phyloP scores from a whole-genome alignment of 2,113 vertebrate species.

The Sciurus niger region DNA sequence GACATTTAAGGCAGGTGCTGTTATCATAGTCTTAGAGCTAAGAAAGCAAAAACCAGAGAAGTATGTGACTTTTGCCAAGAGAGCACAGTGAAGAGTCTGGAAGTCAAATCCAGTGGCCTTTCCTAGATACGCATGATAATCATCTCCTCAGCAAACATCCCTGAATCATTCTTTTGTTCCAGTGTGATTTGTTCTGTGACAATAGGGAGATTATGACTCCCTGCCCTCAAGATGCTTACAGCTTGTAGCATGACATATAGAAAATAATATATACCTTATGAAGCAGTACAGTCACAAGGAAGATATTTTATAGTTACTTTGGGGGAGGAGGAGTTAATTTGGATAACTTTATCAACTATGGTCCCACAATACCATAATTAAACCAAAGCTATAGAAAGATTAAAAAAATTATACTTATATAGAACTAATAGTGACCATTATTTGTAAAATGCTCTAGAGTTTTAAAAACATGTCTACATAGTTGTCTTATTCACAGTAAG shows the following conservation, averaged over 20 bases:
- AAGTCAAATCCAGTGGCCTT: background rate
- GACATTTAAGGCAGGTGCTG: background rate
- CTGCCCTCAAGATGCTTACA: background rate
- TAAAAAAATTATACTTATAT: background rate
- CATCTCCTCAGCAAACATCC: background rate
- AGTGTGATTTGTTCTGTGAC: background rate
- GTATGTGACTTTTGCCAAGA: background rate
- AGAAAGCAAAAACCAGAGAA: background rate
- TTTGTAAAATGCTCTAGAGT: background rate
- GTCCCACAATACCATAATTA: background rate
- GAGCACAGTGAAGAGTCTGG: background rate
- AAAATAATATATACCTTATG: background rate
- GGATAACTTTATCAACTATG: background rate
- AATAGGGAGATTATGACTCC: background rate
- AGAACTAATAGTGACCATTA: background rate
- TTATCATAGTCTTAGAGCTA: background rate
- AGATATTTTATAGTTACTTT: background rate
- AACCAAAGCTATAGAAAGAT: background rate
- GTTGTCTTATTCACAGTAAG: background rate
- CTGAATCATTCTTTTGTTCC: background rate
- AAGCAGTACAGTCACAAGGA: background rate
- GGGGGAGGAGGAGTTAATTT: background rate
- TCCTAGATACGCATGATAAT: background rate
- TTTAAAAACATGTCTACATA: background rate
- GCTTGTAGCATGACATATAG: background rate